Evolutionary conservation across 2,888 invertebrate species (phyloP).

Genomic region (Eugnorisma glareosa): DNA sequence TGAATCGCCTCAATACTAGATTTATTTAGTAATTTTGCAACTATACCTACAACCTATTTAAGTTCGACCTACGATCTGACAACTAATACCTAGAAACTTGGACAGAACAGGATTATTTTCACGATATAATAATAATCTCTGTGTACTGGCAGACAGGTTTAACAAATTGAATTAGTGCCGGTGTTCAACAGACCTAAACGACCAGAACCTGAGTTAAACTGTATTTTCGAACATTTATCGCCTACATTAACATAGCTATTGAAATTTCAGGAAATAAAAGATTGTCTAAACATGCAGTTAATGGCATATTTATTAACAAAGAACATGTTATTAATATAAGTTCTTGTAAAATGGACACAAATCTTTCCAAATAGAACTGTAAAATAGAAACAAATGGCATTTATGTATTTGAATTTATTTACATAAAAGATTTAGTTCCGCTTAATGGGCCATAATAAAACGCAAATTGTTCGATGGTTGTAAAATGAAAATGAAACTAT

Average conservation of each 20-base stretch:
- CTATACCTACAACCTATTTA: constrained; percentile 32
- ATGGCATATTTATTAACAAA: constrained; percentile 30
- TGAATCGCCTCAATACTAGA: not conserved
- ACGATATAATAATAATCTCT: constrained; percentile 48
- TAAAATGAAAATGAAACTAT: constrained; percentile 14
- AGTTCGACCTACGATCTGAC: constrained; percentile 45
- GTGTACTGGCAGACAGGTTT: constrained; percentile 48
- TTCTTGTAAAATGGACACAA: constrained; percentile 29
- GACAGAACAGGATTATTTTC: constrained; percentile 46
- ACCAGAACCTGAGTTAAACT: constrained; percentile 37
- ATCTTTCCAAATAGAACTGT: constrained; percentile 39
- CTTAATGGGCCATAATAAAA: constrained; percentile 42
- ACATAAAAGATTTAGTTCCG: constrained; percentile 46
- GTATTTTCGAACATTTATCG: constrained; percentile 49
- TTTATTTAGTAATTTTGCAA: constrained; percentile 37
- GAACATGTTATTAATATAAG: constrained; percentile 19
- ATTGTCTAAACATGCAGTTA: constrained; percentile 15
- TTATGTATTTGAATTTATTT: constrained; percentile 44
- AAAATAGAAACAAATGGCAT: constrained; percentile 41
- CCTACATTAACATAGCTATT: constrained; percentile 33
- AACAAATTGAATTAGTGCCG: constrained; percentile 63
- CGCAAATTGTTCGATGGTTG: not conserved
- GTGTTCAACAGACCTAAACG: constrained; percentile 53
- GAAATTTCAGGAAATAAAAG: constrained; percentile 30
- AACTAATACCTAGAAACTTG: constrained; percentile 47